Conservation (phyloP, 2,113 vertebrate genomes). For the Halcyon senegalensis region DNA sequence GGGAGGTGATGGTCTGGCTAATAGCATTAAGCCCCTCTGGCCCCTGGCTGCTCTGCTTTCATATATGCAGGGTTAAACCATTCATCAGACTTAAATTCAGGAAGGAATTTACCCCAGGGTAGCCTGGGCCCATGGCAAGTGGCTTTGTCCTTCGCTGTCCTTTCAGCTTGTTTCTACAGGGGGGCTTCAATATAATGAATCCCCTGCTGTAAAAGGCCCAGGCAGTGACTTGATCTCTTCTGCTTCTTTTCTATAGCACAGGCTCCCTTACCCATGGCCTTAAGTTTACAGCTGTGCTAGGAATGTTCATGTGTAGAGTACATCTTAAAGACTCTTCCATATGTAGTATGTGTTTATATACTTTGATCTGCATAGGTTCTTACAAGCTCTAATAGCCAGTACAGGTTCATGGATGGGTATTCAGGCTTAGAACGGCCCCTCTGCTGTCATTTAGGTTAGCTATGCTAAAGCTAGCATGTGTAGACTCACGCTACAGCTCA, state of each 20-base stretch:
- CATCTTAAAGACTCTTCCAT: not conserved
- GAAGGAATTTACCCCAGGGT: not conserved
- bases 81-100: not conserved
- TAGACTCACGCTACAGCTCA: not conserved
- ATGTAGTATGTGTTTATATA: not conserved
- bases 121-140: not conserved
- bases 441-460: not conserved
- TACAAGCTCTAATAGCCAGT: not conserved
- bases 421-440: not conserved
- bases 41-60: not conserved
- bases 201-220: not conserved
- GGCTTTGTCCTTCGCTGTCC: not conserved
- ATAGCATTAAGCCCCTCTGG: constrained; percentile 2
- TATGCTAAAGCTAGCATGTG: not conserved
- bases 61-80: not conserved
- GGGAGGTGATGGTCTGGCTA: not conserved
- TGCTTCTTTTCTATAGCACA: not conserved
- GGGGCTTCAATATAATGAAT: not conserved
- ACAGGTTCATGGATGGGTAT: not conserved
- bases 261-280: not conserved
- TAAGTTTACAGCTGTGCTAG: not conserved
- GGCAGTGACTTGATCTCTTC: not conserved
- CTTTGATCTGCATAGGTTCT: not conserved
- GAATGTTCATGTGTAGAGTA: not conserved
- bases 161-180: not conserved